phyloP scores from a whole-genome alignment of 2,888 invertebrate genomes.

The Nemurella pictetii region DNA sequence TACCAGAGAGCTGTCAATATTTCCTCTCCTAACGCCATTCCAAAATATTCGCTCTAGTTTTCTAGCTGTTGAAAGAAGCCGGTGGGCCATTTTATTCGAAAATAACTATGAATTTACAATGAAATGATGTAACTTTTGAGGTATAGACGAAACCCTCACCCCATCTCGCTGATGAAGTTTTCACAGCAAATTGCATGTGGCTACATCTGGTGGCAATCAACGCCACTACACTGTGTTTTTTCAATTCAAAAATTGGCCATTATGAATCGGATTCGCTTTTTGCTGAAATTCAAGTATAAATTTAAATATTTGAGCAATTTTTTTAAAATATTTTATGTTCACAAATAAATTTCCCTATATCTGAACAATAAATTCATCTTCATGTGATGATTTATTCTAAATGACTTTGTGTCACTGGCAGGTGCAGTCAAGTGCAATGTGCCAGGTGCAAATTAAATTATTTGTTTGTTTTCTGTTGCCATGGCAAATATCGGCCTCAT shows the following conservation, averaged over 20 bases:
- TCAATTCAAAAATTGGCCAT: neutral
- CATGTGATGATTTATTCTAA: too few relatives aligned
- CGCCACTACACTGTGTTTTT: neutral
- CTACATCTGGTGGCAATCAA: neutral
- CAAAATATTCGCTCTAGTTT: constrained; percentile 59
- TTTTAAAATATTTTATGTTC: too few relatives aligned
- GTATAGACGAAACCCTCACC: neutral
- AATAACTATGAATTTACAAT: neutral
- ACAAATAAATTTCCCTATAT: too few relatives aligned
- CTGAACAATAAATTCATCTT: too few relatives aligned
- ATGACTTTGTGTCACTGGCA: too few relatives aligned
- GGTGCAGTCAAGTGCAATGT: too few relatives aligned
- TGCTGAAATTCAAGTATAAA: too few relatives aligned
- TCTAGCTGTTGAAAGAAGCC: constrained; percentile 61
- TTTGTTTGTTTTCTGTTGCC: neutral
- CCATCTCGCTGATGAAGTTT: neutral
- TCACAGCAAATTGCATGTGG: neutral
- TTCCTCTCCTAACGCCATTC: constrained; percentile 51
- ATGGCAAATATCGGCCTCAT: neutral
- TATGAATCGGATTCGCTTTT: too few relatives aligned
- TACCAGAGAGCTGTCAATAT: constrained; percentile 52
- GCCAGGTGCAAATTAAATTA: neutral
- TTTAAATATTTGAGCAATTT: too few relatives aligned
- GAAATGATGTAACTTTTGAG: neutral
- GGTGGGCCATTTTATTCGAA: constrained; percentile 60